Evolutionary conservation across 2,797 vertebrate species (phyloP).

Genomic region (Rhinogobio ventralis): DNA sequence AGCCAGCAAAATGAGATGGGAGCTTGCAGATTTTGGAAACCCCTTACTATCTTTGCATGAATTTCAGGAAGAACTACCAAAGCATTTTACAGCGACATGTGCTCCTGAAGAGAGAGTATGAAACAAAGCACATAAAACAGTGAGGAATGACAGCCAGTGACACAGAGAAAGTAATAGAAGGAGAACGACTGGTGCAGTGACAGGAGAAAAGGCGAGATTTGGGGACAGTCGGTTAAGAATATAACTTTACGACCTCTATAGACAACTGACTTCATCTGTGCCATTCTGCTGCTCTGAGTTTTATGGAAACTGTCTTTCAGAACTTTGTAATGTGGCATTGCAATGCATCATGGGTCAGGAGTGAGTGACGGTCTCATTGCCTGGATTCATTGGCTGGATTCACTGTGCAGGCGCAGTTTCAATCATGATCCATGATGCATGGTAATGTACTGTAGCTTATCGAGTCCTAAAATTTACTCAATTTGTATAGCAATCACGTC

Average conservation of each 20-base stretch:
- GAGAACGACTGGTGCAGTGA: constrained; percentile 15
- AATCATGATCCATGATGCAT: not conserved
- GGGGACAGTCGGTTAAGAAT: constrained; percentile 18
- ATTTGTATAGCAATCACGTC: constrained; percentile 15
- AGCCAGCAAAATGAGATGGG: not conserved
- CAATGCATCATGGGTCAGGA: constrained; percentile 23
- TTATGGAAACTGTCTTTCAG: constrained; percentile 33
- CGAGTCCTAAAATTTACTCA: not conserved
- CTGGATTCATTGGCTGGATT: constrained; percentile 9
- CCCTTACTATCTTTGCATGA: not conserved
- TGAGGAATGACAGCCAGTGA: constrained; percentile 3
- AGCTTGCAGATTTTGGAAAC: not conserved
- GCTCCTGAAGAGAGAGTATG: constrained; percentile 9
- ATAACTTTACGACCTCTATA: constrained; percentile 21
- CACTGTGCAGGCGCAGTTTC: not conserved
- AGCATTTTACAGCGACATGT: not conserved
- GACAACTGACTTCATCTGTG: constrained; percentile 26
- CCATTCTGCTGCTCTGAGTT: constrained; percentile 18
- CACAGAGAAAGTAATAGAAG: constrained; percentile 8
- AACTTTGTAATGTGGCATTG: constrained; percentile 32
- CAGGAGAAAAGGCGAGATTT: constrained; percentile 11
- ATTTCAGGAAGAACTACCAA: not conserved
- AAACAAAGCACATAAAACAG: constrained; percentile 3
- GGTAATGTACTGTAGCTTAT: not conserved
- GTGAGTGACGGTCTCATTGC: constrained; percentile 38